Conservation (phyloP, 2,888 invertebrate genomes). For the Oligia fasciuncula region DNA sequence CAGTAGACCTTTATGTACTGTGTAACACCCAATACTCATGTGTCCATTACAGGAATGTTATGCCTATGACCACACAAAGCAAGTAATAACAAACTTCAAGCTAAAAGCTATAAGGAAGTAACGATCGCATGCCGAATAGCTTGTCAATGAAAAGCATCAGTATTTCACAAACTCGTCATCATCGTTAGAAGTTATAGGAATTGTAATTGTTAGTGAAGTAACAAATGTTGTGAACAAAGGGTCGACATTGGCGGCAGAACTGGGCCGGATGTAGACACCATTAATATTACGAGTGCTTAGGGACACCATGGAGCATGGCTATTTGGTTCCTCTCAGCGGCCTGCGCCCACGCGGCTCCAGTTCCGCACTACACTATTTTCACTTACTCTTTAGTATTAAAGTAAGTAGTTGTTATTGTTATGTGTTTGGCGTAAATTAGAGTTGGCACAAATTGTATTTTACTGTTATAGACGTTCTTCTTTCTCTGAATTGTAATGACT, state of each 20-base stretch:
- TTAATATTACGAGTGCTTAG: constrained; percentile 70
- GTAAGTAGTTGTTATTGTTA: constrained; percentile 40
- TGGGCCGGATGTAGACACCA: constrained; percentile 71
- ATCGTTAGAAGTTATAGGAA: constrained; percentile 55
- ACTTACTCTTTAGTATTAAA: constrained; percentile 58
- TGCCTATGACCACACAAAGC: constrained; percentile 40
- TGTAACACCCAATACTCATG: constrained; percentile 44
- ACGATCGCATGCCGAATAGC: constrained; percentile 32
- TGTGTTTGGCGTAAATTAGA: constrained; percentile 31
- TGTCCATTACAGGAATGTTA: constrained; percentile 48
- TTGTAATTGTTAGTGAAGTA: constrained; percentile 58
- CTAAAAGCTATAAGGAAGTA: constrained; percentile 51
- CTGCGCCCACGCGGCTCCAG: constrained; percentile 71
- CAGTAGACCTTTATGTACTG: constrained; percentile 53
- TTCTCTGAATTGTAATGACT: constrained; percentile 22
- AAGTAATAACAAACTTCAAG: constrained; percentile 33
- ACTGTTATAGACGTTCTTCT: neutral
- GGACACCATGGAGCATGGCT: constrained; percentile 70
- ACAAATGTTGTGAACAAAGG: constrained; percentile 64
- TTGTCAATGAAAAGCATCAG: constrained; percentile 38
- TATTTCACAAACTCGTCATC: constrained; percentile 39
- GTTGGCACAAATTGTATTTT: constrained; percentile 25
- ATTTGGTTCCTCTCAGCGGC: constrained; percentile 72
- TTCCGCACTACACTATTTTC: constrained; percentile 68
- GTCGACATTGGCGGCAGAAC: constrained; percentile 61